Percentiles rank a stretch among this genome's conserved stretches.
phyloP scores from a whole-genome alignment of 2,888 invertebrate genomes.

The Antitype chi region DNA sequence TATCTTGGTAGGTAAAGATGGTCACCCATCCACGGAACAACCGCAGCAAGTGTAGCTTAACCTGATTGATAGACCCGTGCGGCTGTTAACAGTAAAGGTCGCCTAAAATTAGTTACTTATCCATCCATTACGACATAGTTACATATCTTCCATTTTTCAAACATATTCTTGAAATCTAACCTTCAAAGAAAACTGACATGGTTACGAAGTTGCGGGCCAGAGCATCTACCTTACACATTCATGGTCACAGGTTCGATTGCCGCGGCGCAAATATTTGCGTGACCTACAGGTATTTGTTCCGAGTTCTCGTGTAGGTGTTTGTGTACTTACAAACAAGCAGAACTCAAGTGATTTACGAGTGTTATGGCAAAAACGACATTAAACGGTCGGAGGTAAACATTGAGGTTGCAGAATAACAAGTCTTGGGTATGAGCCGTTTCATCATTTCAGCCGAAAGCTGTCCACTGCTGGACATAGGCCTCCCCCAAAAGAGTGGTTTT shows the following conservation, averaged over 20 bases:
- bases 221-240: constrained; percentile 15
- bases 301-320: constrained; percentile 43
- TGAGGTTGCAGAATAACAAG: neutral
- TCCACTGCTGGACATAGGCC: too few species aligned
- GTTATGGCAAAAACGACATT: constrained; percentile 39
- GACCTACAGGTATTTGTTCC: constrained; percentile 46
- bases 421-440: too few species aligned
- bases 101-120: too few species aligned
- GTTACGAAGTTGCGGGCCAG: neutral
- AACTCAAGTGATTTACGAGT: constrained; percentile 33
- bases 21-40: too few species aligned
- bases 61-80: too few species aligned
- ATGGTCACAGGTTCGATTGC: constrained; percentile 47
- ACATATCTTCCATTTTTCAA: neutral
- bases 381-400: constrained; percentile 3
- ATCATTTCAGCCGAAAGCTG: too few species aligned
- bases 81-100: too few species aligned
- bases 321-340: constrained; percentile 29
- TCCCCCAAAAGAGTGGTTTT: too few species aligned
- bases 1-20: too few species aligned
- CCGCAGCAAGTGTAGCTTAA: too few species aligned
- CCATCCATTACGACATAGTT: too few species aligned
- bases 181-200: neutral
- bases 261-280: constrained; percentile 46
- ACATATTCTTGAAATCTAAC: too few species aligned